Evolutionary conservation across 2,113 vertebrate species (phyloP).

Genomic region (Fregata magnificens): DNA sequence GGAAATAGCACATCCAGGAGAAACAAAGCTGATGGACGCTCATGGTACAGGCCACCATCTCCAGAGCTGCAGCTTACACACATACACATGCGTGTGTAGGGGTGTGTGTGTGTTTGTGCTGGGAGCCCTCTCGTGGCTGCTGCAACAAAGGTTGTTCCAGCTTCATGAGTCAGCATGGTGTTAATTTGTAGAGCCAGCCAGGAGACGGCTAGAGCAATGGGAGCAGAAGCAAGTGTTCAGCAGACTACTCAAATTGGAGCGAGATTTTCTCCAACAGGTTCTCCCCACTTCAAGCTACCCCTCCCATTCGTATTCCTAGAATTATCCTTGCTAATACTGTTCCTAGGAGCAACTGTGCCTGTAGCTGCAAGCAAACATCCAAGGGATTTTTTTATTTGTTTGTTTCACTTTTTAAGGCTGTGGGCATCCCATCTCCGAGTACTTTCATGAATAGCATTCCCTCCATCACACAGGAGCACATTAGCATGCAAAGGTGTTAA

Average conservation of each 20-base stretch:
- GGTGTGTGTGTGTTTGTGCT: background rate
- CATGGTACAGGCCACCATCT: accelerated
- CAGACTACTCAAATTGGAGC: accelerated
- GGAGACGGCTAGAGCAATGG: accelerated
- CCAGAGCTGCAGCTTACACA: background rate
- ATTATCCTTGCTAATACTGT: background rate
- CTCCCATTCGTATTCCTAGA: background rate
- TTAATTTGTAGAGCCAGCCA: background rate
- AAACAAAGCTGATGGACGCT: background rate
- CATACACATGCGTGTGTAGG: accelerated
- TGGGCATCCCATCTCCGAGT: background rate
- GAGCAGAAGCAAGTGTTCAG: background rate
- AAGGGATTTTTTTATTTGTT: background rate
- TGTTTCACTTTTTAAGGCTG: background rate
- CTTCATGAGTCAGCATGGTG: accelerated
- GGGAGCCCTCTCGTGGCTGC: constrained; percentile 53
- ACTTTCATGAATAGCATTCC: background rate
- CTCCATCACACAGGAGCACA: background rate
- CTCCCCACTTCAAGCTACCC: background rate
- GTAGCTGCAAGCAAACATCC: background rate
- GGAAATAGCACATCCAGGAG: background rate
- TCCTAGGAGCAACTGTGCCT: background rate
- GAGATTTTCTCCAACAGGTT: background rate
- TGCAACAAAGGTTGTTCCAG: background rate
- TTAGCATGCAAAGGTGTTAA: background rate